Base-by-base conservation (phyloP, 2,888 invertebrate genomes). In the Drosophila suboccidentalis region DNA sequence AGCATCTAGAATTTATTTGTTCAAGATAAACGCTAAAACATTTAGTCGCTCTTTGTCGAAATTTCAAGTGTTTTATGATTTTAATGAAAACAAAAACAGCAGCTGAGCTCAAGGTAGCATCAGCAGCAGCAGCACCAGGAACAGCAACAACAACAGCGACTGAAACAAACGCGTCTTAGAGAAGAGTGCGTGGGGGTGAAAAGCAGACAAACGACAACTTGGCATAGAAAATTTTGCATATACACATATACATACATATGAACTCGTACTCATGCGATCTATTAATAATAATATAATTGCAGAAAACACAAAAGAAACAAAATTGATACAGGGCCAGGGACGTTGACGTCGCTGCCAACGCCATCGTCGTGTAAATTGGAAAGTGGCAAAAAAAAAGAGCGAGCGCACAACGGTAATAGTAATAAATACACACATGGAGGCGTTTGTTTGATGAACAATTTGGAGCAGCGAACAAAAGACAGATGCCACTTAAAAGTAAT, bases 171-270 rank as follows among this genome's bases (percentile, higher is more conserved):
- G 73, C 73, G 73, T 78, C 64, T 78, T 61, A 29, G 19, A 57
- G 59, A 36, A 59, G 61, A 46, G 57, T 36, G 57, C 58, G 65
- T 59, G 75, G 78, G 75, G 74, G 69, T 78, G 78, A 66, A 76
- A 76, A 66, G 34, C 58, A 79, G 76, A 68, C 65, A 36, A 71
- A 63, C 78, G 51, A 81, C 71, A 75, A 62, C 77, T 80, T 84
- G 83, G 82, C 83, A 87, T 87, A 87, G 83, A 84, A 82, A 82
- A 87, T 75, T 82, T 85, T 63, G 81, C 71, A 85, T 87, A 79
- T 73, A 74, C 50, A 51, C 34, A 29, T 29, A 47, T 17, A 62
- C 43, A 65, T 41, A 61, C 61, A 60, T 51, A 51, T 55, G 43
- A 61, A 53, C 60, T 55, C 41, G 58, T 49, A 53, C 11, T 62